phyloP scores from a whole-genome alignment of 2,888 invertebrate species.

The Rhaphigaster nebulosa region DNA sequence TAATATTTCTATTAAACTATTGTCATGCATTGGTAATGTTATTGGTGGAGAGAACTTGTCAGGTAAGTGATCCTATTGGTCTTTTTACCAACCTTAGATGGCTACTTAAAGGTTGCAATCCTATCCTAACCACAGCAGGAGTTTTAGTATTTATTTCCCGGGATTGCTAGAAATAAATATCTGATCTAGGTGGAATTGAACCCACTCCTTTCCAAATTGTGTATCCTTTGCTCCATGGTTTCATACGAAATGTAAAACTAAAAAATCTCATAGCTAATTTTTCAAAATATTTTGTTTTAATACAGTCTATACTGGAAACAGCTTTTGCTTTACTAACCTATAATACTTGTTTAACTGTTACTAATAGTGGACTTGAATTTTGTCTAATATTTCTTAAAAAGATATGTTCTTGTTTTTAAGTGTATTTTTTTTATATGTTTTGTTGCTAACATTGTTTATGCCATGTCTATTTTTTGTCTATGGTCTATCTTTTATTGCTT shows the following conservation, averaged over 20 bases:
- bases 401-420: background rate
- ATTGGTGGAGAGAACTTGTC: too few relatives aligned
- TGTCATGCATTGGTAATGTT: too few relatives aligned
- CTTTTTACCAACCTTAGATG: too few relatives aligned
- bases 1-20: too few relatives aligned
- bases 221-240: background rate
- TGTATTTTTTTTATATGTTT: background rate
- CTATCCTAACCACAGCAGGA: too few relatives aligned
- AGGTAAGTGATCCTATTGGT: too few relatives aligned
- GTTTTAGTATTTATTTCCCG: background rate
- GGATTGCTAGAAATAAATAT: background rate
- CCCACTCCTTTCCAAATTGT: background rate
- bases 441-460: background rate
- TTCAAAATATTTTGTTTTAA: background rate
- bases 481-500: background rate
- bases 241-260: background rate
- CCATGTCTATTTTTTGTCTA: too few relatives aligned
- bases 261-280: background rate
- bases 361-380: background rate
- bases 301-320: background rate
- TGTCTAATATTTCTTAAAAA: background rate
- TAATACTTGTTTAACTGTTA: background rate
- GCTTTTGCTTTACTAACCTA: background rate
- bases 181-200: background rate
- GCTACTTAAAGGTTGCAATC: too few relatives aligned